Conservation (phyloP, 2,888 invertebrate species). For the Eurytoma adleriae region DNA sequence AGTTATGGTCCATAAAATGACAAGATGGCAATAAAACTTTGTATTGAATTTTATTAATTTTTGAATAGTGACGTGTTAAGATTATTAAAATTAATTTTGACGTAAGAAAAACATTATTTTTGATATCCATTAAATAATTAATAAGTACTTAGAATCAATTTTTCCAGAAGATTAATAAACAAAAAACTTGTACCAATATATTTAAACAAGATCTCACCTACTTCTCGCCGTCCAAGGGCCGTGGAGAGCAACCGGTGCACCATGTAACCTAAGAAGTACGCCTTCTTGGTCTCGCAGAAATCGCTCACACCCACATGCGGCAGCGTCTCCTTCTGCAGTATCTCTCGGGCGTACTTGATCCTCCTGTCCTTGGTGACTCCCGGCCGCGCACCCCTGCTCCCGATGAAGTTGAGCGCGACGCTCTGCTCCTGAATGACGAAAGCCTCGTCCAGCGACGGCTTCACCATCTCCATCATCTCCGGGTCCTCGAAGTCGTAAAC, state of each 20-base stretch:
- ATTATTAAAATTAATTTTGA: too few relatives aligned
- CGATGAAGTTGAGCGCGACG: constrained; percentile 99
- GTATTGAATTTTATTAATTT: too few relatives aligned
- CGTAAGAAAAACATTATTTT: too few relatives aligned
- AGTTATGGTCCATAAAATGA: too few relatives aligned
- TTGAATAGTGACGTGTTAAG: too few relatives aligned
- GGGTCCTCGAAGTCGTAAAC: constrained; percentile 99
- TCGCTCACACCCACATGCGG: constrained; percentile 99
- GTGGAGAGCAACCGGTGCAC: constrained; percentile 97
- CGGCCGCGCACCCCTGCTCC: constrained; percentile 96
- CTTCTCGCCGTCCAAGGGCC: constrained; percentile 94
- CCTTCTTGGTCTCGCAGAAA: constrained; percentile 99
- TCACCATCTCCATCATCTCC: constrained; percentile 99
- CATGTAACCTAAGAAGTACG: constrained; percentile 99
- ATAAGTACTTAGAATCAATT: not conserved
- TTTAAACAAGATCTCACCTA: constrained; percentile 76
- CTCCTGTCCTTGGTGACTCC: constrained; percentile 99
- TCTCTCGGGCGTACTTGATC: constrained; percentile 99
- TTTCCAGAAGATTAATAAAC: not conserved
- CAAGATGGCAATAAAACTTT: too few relatives aligned
- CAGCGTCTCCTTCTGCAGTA: constrained; percentile 99
- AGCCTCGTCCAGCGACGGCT: constrained; percentile 99
- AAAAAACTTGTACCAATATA: not conserved
- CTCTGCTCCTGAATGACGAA: constrained; percentile 99
- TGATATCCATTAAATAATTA: too few relatives aligned